Conservation (phyloP, 2,888 invertebrate species). For the Eumerus sabulonum region DNA sequence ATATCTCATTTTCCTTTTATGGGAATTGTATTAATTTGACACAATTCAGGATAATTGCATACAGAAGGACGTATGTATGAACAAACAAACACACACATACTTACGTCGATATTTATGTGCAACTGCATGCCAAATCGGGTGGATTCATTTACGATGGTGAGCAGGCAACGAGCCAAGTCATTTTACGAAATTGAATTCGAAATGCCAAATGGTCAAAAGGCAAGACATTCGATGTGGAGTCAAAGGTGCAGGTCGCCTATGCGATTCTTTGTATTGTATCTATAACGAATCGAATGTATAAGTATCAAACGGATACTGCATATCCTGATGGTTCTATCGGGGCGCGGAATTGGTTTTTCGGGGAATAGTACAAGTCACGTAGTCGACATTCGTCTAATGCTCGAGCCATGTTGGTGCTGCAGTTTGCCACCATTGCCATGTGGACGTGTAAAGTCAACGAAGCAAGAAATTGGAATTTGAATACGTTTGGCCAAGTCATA, state of each 20-base stretch:
- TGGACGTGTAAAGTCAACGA: slow-evolving; percentile 32
- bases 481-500: slow-evolving; percentile 21
- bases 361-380: slow-evolving; percentile 29
- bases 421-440: no score
- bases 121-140: slow-evolving; percentile 6
- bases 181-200: slow-evolving; percentile 43
- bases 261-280: no score
- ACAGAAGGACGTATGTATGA: slow-evolving; percentile 5
- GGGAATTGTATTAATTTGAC: slow-evolving; percentile 32
- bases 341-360: no score
- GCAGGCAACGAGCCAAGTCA: slow-evolving; percentile 56
- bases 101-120: neutral
- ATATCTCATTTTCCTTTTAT: slow-evolving; percentile 25
- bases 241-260: no score
- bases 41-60: slow-evolving; percentile 35
- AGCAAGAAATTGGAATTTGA: slow-evolving; percentile 49
- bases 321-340: no score
- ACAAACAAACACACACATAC: no score
- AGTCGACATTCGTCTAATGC: no score
- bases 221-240: no score
- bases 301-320: no score
- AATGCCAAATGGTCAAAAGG: slow-evolving; percentile 49
- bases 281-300: no score
- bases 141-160: slow-evolving; percentile 5
- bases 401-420: no score